These are phyloP conservation scores for Chrysolina oricalcia DNA, from an alignment of 2,888 invertebrate species.

Conservation along the genomic window DNA sequence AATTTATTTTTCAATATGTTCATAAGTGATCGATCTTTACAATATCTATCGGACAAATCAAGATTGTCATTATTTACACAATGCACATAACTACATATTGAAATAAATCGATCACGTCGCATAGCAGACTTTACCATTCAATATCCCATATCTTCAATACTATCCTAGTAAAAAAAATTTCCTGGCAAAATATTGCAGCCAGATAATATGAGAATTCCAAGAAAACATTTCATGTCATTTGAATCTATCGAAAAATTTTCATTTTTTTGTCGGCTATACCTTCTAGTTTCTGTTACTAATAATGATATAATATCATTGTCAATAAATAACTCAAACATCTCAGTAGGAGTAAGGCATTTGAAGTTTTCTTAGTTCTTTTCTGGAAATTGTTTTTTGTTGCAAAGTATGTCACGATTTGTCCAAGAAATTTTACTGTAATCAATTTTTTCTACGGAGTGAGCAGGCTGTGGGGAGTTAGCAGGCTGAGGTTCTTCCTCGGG, in stretches of 20 bases:
- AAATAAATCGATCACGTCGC: no score
- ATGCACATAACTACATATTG: no score
- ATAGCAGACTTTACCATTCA: no score
- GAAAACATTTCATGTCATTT: neutral
- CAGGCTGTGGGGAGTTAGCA: no score
- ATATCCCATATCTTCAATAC: neutral
- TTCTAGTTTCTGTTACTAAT: neutral
- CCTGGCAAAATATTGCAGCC: neutral
- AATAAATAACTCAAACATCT: neutral
- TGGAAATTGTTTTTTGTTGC: neutral
- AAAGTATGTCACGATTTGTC: neutral
- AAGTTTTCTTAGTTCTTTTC: neutral
- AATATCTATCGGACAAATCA: neutral
- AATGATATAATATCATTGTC: neutral
- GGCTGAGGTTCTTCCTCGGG: no score
- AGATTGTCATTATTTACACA: no score
- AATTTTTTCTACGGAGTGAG: neutral
- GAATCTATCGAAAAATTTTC: neutral
- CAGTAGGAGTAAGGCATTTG: no score
- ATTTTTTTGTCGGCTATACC: neutral
- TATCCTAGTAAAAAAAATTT: neutral
- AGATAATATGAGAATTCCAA: neutral
- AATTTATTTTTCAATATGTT: slow-evolving; percentile 1
- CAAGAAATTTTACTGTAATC: neutral
- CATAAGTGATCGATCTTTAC: neutral